Conservation (phyloP, 1,140 invertebrate genomes). For the Drosophila eugracilis region DNA sequence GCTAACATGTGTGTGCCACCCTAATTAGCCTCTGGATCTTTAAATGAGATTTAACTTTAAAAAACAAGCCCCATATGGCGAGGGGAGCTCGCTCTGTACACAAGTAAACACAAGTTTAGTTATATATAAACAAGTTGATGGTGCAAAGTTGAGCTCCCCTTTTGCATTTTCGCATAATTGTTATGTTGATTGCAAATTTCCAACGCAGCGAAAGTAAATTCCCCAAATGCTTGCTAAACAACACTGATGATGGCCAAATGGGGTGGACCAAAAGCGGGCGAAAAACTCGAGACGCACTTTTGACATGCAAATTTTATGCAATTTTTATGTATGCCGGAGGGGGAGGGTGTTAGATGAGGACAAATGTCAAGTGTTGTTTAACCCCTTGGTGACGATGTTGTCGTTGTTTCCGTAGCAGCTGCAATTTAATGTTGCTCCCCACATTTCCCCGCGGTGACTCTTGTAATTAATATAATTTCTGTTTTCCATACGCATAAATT, state of each 20-base stretch:
- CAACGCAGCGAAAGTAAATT: constrained; percentile 55
- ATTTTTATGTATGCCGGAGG: constrained; percentile 36
- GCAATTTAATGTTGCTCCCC: constrained; percentile 37
- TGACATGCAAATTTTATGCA: constrained; percentile 82
- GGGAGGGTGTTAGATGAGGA: background rate
- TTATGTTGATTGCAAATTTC: constrained; percentile 80
- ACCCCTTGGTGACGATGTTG: constrained; percentile 40
- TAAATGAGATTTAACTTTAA: constrained; percentile 69
- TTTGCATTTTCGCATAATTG: constrained; percentile 59
- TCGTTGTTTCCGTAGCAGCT: constrained; percentile 15
- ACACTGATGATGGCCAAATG: constrained; percentile 35
- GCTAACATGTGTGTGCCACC: constrained; percentile 34
- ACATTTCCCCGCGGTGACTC: constrained; percentile 22
- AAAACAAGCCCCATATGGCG: constrained; percentile 38
- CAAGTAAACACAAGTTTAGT: constrained; percentile 4
- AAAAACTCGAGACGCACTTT: constrained; percentile 72
- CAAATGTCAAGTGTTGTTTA: constrained; percentile 29
- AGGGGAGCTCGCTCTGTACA: background rate
- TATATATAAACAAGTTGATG: constrained; percentile 15
- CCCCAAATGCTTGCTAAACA: constrained; percentile 56
- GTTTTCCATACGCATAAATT: constrained; percentile 78
- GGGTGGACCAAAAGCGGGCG: background rate
- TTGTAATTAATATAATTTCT: constrained; percentile 80
- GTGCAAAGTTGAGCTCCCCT: constrained; percentile 2
- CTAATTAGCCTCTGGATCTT: constrained; percentile 68